A percentile compares a stretch with the other conserved stretches of the same genome.
Conservation (phyloP, 2,888 invertebrate genomes). For the Leptopterna dolabrata region DNA sequence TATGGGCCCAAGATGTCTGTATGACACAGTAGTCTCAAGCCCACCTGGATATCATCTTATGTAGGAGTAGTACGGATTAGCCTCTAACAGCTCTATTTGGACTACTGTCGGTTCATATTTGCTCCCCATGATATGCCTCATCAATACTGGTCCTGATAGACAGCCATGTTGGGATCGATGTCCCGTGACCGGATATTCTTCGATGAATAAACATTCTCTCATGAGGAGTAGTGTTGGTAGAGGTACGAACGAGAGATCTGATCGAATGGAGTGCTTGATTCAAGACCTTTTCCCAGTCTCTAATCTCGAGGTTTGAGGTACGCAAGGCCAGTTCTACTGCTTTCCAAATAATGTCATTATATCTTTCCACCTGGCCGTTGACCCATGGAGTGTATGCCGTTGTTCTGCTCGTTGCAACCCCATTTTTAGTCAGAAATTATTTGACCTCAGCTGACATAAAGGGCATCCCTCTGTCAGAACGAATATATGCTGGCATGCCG, state of each 20-base stretch:
- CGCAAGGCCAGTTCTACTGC: conserved; percentile 52
- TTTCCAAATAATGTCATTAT: conserved; percentile 17
- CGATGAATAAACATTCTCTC: conserved; percentile 54
- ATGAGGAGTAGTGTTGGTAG: conserved; percentile 59
- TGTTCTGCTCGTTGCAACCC: conserved; percentile 39
- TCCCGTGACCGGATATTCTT: background rate
- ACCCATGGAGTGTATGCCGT: conserved; percentile 44
- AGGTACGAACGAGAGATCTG: conserved; percentile 58
- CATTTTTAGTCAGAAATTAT: background rate
- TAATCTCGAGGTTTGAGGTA: conserved; percentile 1
- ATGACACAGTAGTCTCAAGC: conserved; percentile 58
- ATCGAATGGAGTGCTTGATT: conserved; percentile 58
- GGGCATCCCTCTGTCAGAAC: background rate
- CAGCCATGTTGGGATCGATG: conserved; percentile 27
- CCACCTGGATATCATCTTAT: conserved; percentile 40
- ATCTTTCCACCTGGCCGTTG: conserved; percentile 1
- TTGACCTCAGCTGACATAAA: conserved; percentile 17
- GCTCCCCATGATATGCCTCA: too few species aligned
- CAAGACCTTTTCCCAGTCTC: conserved; percentile 58
- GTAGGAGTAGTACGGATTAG: conserved; percentile 12
- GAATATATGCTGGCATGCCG: conserved; percentile 17
- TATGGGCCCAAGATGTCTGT: conserved; percentile 57
- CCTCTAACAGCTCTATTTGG: conserved; percentile 58
- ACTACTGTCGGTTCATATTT: conserved; percentile 60
- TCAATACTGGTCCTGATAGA: conserved; percentile 5